phyloP scores from a whole-genome alignment of 1,140 invertebrate species.

The Drosophila punjabiensis region DNA sequence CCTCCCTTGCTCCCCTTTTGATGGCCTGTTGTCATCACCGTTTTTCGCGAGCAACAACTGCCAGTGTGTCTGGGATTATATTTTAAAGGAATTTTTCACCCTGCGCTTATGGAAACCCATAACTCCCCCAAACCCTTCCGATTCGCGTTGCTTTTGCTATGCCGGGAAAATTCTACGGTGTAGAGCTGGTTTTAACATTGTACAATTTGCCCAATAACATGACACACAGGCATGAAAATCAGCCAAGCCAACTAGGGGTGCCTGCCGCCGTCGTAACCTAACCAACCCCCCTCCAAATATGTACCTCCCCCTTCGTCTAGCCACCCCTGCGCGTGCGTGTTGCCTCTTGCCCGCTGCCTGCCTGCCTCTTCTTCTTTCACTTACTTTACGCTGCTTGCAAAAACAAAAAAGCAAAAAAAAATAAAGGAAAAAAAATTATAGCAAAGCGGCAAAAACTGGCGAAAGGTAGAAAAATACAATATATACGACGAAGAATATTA shows the following conservation, averaged over 20 bases:
- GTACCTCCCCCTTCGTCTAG: not conserved
- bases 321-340: constrained; percentile 78
- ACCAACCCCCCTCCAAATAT: not conserved
- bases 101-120: constrained; percentile 27
- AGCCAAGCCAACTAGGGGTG: constrained; percentile 70
- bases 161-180: constrained; percentile 19
- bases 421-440: constrained; percentile 50
- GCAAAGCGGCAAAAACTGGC: constrained; percentile 65
- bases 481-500: constrained; percentile 66
- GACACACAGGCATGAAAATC: constrained; percentile 72
- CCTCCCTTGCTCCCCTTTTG: not conserved
- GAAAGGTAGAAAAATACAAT: constrained; percentile 47
- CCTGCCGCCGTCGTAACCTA: constrained; percentile 22
- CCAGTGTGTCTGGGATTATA: constrained; percentile 21
- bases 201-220: constrained; percentile 83
- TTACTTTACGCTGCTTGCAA: constrained; percentile 68
- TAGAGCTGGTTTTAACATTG: constrained; percentile 63
- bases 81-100: constrained; percentile 54
- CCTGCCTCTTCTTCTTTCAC: constrained; percentile 53
- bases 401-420: constrained; percentile 32
- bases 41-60: constrained; percentile 46
- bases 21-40: constrained; percentile 41
- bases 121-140: constrained; percentile 7
- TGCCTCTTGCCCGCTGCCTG: constrained; percentile 45
- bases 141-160: not conserved